Base-by-base conservation (phyloP, 2,797 vertebrate species). In the Lagorchestes hirsutus region DNA sequence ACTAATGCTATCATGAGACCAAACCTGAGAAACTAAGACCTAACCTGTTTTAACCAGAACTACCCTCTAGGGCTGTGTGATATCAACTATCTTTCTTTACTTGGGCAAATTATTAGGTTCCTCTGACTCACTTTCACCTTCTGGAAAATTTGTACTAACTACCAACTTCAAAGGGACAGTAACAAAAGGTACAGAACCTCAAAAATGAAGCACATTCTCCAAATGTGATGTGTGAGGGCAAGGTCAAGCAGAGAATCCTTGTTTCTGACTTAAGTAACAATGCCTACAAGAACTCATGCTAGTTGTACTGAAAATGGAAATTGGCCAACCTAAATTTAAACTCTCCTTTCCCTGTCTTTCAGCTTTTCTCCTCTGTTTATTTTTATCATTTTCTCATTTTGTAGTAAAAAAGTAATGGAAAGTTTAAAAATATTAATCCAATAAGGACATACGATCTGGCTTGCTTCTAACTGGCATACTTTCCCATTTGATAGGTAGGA, bases 21-120 rank as follows among this genome's bases (percentile, higher is more conserved):
- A 55, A 54, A 55, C 12, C 54, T 34, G 12, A 13, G 4, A 62
- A 55, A 28, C 22, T 54, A 97, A 93, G 93, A 92, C 94, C 90
- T 92, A 92, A 93, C 55, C 9, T 56, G 58, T 34, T 59, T 90
- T 92, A 93, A 50, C 87, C 22, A 94, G 46, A 31, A 91, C 31
- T 92, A 28, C 55, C 1, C 12, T 50, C 40, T 46, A 50, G 40
- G 10, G 22, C 40, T 4, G 74, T 27, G 74, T 27, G 22, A 22
- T 5, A 54, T 55, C 24, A 74, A 87, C 5, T 67, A 16, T 5
- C 40, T 87, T 74, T 18, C n/a, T 40, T 74, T 90, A 52, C 22
- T 54, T 90, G 52, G 46, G 46, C 50, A 54, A 22, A 24, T 55
- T 34, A 54, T 6, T 54, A 27, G 29, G 14, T 16, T 34, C 34